Evolutionary conservation across 1,140 invertebrate species (phyloP), one percentile per base, ranked within the genome.

Genomic region (Sarcophaga bullata): DNA sequence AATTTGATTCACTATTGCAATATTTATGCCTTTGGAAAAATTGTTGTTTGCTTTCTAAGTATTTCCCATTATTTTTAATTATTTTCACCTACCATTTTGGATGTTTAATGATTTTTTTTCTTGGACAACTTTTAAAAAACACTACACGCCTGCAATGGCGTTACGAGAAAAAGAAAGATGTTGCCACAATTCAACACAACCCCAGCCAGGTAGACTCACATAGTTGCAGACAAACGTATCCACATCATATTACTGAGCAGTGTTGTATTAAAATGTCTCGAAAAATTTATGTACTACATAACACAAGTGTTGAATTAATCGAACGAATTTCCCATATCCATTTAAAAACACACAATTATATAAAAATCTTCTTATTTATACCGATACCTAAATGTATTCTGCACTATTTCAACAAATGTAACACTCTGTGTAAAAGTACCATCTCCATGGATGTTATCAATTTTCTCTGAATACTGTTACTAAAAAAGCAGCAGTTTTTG

Each of bases 131-230:
- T 92, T 91, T 91, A 91, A 4, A 93, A 93, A 93, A 92, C 91
- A 94, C 94, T 92, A 94, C 94, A 94, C 94, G 94, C 93, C 94
- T 94, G 93, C 93, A 93, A 94, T 95, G 95, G 94, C 94, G 94
- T 93, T 94, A 94, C 93, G 94, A 91, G 91, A 91, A 92, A 92
- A 92, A 92, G 91, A 91, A 91, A 89, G 89, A 90, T 17, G 54
- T 62, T 19, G 72, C 15, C 37, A 11, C 25, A 83, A 68, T 75
- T 73, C 82, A 83, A 49, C 80, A 81, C 82, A 17, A 48, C 73
- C 13, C 13, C 73, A 49, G 54, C 73, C 47, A 73, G 8, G 37
- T 47, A 47, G 72, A 73, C 50, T 10, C 8, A 10, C 50, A 52
- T 13, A 13, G 50, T 37, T 37, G 25, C 25, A 37, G 25, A 37